phyloP scores from a whole-genome alignment of 2,797 vertebrate species.

The Rhabdophis nuchalis region DNA sequence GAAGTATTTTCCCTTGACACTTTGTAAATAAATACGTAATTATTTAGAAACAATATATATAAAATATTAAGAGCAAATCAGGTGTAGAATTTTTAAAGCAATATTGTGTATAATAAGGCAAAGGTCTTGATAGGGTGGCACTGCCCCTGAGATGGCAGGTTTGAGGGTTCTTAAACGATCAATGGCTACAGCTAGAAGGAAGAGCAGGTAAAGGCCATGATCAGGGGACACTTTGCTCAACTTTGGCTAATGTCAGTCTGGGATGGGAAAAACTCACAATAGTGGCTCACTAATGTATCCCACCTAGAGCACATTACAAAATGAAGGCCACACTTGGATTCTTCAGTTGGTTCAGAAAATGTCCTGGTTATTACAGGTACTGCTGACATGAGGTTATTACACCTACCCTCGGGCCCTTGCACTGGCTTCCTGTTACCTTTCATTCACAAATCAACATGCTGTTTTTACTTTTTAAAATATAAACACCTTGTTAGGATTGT shows the following conservation, averaged over 20 bases:
- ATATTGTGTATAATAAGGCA: not conserved
- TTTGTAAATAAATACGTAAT: not conserved
- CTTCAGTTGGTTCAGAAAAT: not conserved
- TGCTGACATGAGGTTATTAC: not conserved
- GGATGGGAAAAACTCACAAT: not conserved
- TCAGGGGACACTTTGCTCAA: not conserved
- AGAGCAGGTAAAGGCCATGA: not conserved
- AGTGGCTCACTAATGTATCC: not conserved
- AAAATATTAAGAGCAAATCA: not conserved
- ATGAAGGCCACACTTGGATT: too few relatives aligned
- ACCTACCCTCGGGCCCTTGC: not conserved
- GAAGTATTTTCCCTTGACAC: not conserved
- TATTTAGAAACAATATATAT: not conserved
- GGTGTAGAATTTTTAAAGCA: not conserved
- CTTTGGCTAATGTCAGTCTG: not conserved
- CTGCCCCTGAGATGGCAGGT: not conserved
- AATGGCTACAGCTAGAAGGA: not conserved
- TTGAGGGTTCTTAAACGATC: not conserved
- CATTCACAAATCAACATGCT: not conserved
- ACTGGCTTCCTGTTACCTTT: not conserved
- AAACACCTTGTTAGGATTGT: not conserved
- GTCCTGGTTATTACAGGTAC: not conserved
- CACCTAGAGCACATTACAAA: too few relatives aligned
- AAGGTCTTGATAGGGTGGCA: not conserved
- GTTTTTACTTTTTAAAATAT: not conserved